Conservation (phyloP, 2,888 invertebrate species). For the Cepaea hortensis region DNA sequence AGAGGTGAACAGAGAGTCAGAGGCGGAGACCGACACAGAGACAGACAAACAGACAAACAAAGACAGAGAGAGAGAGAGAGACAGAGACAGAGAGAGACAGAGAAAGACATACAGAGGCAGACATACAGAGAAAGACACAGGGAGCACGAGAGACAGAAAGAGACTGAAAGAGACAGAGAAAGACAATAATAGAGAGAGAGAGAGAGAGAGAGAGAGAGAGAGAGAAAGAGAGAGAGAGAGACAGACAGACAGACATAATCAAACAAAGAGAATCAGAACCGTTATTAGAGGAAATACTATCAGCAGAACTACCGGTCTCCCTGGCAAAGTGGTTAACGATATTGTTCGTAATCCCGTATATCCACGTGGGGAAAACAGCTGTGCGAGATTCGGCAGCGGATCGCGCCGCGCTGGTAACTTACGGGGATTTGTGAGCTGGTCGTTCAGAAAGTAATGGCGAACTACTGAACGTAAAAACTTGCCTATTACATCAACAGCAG, state of each 20-base stretch:
- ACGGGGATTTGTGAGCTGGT: no score
- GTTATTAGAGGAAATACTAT: background rate
- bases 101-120: background rate
- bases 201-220: slow-evolving; percentile 4
- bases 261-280: slow-evolving; percentile 33
- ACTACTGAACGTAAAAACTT: no score
- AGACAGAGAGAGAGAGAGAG: background rate
- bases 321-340: no score
- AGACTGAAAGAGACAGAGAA: background rate
- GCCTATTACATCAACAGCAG: no score
- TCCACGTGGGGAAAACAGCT: no score
- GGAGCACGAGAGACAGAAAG: background rate
- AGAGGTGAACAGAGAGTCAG: background rate
- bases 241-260: slow-evolving; percentile 26
- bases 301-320: no score
- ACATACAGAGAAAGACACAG: background rate
- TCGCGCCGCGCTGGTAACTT: no score
- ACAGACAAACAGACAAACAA: background rate
- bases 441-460: no score
- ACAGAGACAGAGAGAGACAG: background rate
- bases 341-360: no score
- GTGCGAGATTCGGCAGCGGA: no score
- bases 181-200: slow-evolving; percentile 18
- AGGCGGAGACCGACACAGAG: background rate
- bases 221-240: slow-evolving; percentile 12